Conservation (phyloP, 2,113 vertebrate genomes). For the Urocynchramus pylzowi region DNA sequence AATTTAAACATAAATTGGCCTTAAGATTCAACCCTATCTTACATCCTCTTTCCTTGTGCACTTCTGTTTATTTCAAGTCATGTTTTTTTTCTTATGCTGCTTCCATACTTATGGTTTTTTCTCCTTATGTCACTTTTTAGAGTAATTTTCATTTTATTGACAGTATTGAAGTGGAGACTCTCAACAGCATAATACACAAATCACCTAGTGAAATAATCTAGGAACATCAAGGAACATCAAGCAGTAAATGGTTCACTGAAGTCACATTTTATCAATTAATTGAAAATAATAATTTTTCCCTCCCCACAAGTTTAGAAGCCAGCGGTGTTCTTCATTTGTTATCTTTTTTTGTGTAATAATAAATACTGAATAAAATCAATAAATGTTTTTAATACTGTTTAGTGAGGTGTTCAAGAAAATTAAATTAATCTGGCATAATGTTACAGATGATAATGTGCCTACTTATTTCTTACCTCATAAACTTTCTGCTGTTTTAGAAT, state of each 20-base stretch:
- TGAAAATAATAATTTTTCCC: neutral
- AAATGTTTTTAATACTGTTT: neutral
- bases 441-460: neutral
- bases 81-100: neutral
- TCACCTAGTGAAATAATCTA: neutral
- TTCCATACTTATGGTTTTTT: neutral
- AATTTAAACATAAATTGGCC: slow-evolving; percentile 66
- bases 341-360: neutral
- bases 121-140: neutral
- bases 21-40: slow-evolving; percentile 28
- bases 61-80: slow-evolving; percentile 44
- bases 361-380: neutral
- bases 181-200: neutral
- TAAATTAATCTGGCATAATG: neutral
- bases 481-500: neutral
- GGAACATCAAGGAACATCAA: neutral
- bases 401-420: neutral
- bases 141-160: neutral
- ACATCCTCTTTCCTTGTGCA: neutral
- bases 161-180: neutral
- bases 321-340: neutral
- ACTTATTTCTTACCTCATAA: neutral
- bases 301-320: neutral
- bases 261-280: neutral
- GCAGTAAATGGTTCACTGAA: neutral